phyloP scores from a whole-genome alignment of 2,888 invertebrate species.

The Notocelia uddmanniana region DNA sequence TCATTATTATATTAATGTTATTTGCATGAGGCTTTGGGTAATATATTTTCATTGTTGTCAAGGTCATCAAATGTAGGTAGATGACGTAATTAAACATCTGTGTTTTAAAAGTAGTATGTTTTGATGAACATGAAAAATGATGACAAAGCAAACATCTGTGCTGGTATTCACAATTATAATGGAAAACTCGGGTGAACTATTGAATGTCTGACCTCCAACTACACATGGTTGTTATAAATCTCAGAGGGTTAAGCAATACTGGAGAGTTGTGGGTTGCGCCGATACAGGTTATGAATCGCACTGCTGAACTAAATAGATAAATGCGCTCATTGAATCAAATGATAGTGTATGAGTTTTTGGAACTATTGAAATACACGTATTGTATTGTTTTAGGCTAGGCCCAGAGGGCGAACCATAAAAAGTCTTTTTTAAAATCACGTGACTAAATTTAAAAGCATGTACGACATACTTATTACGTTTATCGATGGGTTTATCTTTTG shows the following conservation, averaged over 20 bases:
- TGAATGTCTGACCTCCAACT: not conserved
- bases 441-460: not conserved
- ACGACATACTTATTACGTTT: too few relatives aligned
- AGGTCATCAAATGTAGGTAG: conserved; percentile 9
- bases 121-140: not conserved
- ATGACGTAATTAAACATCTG: conserved; percentile 38
- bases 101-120: conserved; percentile 23
- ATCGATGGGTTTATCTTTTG: too few relatives aligned
- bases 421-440: not conserved
- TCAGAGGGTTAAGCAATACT: not conserved
- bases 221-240: not conserved
- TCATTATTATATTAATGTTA: conserved; percentile 18
- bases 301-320: not conserved
- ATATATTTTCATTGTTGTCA: conserved; percentile 13
- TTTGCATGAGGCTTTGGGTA: conserved; percentile 19
- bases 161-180: not conserved
- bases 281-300: not conserved
- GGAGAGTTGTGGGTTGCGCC: not conserved
- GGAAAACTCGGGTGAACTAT: not conserved
- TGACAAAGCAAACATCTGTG: not conserved
- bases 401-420: not conserved
- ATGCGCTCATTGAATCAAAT: not conserved
- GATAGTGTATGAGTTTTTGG: not conserved
- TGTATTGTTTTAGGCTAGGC: not conserved
- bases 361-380: not conserved